A percentile compares a stretch with the other conserved stretches of the same genome.
Evolutionary conservation across 2,113 vertebrate species (phyloP).

Genomic region (Psophia crepitans): DNA sequence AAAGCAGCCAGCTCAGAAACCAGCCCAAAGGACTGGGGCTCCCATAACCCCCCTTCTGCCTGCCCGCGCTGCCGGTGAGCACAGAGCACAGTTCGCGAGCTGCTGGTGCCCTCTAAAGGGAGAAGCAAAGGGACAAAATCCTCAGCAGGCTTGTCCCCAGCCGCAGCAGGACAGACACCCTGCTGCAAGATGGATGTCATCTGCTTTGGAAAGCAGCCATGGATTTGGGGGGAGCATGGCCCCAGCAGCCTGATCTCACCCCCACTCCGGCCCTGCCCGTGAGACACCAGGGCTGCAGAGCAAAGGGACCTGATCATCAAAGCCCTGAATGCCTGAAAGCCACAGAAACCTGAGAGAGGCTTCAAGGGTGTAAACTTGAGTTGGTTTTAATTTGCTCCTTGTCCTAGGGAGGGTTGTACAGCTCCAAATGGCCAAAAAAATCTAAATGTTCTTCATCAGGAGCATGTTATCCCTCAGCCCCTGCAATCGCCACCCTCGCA

Average conservation of each 20-base stretch:
- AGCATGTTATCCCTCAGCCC: neutral
- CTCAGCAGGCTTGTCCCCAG: neutral
- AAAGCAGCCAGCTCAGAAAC: neutral
- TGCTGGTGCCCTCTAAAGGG: conserved; percentile 38
- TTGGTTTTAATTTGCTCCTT: neutral
- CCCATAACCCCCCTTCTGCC: neutral
- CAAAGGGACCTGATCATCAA: neutral
- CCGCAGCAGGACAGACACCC: neutral
- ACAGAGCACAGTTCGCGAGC: neutral
- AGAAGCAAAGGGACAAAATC: neutral
- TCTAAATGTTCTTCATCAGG: neutral
- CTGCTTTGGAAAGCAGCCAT: neutral
- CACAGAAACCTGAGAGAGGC: neutral
- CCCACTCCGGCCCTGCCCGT: fast-evolving
- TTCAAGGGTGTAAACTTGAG: neutral
- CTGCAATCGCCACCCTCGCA: neutral
- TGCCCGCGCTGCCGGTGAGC: neutral
- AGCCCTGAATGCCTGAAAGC: neutral
- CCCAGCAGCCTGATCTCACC: neutral
- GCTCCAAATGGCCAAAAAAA: neutral
- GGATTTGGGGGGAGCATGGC: neutral
- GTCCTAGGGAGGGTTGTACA: neutral
- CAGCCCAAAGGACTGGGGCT: neutral
- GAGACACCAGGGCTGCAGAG: neutral
- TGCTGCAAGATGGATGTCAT: neutral